These are phyloP conservation scores for Amphiprion percula DNA, from an alignment of 2,113 vertebrate genomes.

Conservation along the genomic window DNA sequence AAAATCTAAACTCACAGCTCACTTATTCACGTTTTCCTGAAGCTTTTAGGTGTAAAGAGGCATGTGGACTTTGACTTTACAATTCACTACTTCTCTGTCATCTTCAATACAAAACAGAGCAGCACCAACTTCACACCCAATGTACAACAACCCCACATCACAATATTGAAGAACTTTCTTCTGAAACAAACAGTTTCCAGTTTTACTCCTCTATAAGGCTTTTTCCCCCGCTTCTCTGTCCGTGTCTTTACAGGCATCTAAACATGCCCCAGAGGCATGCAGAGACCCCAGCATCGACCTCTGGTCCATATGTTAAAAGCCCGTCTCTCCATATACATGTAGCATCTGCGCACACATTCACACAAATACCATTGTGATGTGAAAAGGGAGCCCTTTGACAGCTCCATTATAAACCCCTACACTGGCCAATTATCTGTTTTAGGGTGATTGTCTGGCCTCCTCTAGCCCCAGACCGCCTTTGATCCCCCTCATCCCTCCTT, in stretches of 20 bases:
- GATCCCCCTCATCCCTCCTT: slow-evolving; percentile 67
- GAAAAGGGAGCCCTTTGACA: slow-evolving; percentile 66
- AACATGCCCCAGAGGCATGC: slow-evolving; percentile 29
- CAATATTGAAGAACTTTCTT: background rate
- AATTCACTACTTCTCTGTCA: too few relatives aligned
- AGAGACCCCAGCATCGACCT: slow-evolving; percentile 42
- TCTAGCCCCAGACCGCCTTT: slow-evolving; percentile 55
- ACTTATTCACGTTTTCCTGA: too few relatives aligned
- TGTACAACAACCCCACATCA: background rate
- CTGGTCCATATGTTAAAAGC: slow-evolving; percentile 53
- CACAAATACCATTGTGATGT: slow-evolving; percentile 55
- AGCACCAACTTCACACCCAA: background rate
- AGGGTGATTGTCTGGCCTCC: slow-evolving; percentile 69
- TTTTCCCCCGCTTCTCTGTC: slow-evolving; percentile 5
- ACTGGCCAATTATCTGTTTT: slow-evolving; percentile 77
- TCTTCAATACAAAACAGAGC: background rate
- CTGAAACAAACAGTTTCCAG: background rate
- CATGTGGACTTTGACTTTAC: too few relatives aligned
- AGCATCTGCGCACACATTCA: slow-evolving; percentile 33
- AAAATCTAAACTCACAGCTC: too few relatives aligned
- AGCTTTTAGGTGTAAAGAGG: too few relatives aligned
- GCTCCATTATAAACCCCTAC: slow-evolving; percentile 69
- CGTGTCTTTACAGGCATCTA: slow-evolving; percentile 27
- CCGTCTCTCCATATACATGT: slow-evolving; percentile 30
- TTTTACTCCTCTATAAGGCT: slow-evolving; percentile 20